Base-by-base conservation (phyloP, 2,888 invertebrate genomes). In the Meloe dianella region DNA sequence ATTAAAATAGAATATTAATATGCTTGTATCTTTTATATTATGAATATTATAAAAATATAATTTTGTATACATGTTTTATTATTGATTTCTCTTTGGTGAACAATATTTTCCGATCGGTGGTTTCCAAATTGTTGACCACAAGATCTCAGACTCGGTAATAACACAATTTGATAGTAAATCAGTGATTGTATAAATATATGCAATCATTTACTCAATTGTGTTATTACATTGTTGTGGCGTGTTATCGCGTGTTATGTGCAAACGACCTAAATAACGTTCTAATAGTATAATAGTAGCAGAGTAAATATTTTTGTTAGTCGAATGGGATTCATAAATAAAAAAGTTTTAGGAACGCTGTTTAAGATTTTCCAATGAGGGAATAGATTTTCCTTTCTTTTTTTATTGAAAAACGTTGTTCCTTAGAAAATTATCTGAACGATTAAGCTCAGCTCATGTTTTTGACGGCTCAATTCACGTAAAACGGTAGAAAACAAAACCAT, bases 371-470 rank as follows among this genome's bases (percentile, higher is more conserved):
- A 22, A 10, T 22, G 9, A 10, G 1, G 0, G 17, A 41, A 41
- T 41, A 4, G 17, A 6, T 41, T 41, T n/a, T 41, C 10, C 32
- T 38, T 38, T 41, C 12, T 41, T 17, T 7, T 24, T 20, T 54
- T 24, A 24, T 5, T 54, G 14, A 27, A 27, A 24, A 54, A 20
- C 47, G 9, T 20, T n/a, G 14, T 24, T 54, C 6, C 12, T 54
- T 12, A 27, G 47, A 51, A 30, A 61, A 67, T 64, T 51, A 67
- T 67, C 56, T 51, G 30, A 30, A 32, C 57, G 61, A 64, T 67
- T 64, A 64, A 61, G 9, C 60, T 38, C 61, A 35, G 20, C 60
- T 64, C 62, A 17, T 67, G 67, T 64, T 67, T 60, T 56, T 61
- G 67, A 67, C 67, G 41, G 61, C 41, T 62, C 56, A 61, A 60